Conservation (phyloP, 2,113 vertebrate species). For the Ictalurus furcatus region DNA sequence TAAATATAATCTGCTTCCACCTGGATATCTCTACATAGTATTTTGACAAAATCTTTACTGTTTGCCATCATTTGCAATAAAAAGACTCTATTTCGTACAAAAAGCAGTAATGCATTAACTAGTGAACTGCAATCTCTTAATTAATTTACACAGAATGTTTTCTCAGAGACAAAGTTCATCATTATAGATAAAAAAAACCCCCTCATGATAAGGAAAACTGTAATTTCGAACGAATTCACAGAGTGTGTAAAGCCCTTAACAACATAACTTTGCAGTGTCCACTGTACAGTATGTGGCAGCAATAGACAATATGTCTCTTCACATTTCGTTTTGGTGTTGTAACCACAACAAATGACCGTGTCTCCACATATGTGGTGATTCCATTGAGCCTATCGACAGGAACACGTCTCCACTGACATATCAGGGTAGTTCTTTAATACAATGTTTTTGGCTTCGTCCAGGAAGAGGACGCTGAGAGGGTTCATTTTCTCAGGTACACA, state of each 20-base stretch:
- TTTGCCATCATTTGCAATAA: not conserved
- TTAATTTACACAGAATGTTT: not conserved
- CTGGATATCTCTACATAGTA: not conserved
- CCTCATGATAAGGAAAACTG: not conserved
- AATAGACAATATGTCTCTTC: constrained; percentile 46
- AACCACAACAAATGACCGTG: constrained; percentile 43
- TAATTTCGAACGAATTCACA: constrained; percentile 1
- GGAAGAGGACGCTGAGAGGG: constrained; percentile 87
- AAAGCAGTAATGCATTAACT: constrained; percentile 44
- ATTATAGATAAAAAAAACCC: not conserved
- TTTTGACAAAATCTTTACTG: constrained; percentile 13
- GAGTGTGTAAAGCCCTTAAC: constrained; percentile 6
- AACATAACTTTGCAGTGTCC: constrained; percentile 6
- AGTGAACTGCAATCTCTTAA: constrained; percentile 2
- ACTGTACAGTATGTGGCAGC: constrained; percentile 31
- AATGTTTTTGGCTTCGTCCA: constrained; percentile 86
- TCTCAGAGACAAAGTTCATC: not conserved
- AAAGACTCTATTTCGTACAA: constrained; percentile 8
- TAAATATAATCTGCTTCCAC: constrained; percentile 26
- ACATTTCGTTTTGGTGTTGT: constrained; percentile 69
- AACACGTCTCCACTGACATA: constrained; percentile 93
- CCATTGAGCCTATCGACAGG: constrained; percentile 78
- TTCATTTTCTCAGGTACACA: constrained; percentile 94
- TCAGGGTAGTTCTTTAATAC: constrained; percentile 93
- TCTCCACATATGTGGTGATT: not conserved